Evolutionary conservation across 1,140 invertebrate genomes (phyloP), one percentile per base, ranked within the genome.

Genomic region (Cotesia glomerata): DNA sequence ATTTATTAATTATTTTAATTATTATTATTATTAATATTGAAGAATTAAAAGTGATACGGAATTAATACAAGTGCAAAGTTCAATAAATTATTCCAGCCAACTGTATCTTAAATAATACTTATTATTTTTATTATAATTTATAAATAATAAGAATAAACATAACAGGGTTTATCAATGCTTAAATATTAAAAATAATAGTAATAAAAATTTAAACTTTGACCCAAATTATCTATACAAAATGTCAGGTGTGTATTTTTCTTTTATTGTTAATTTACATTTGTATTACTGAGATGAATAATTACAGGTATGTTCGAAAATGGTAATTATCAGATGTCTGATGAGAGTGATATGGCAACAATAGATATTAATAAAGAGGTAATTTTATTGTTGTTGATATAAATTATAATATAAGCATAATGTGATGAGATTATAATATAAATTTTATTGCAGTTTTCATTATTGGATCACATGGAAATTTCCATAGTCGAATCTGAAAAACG

Each of bases 401-500:
- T 56, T 72, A 62, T 26, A 58, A 61, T 18, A 56, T 76, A 76
- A 74, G 18, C 18, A 26, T 26, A 26, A 26, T 26, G 1, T 26
- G 18, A 26, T 26, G 18, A 32, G 4, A 59, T 56, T 72, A 56
- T 26, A 58, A 61, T 18, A 54, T 76, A 76, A 74, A 77, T 76
- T 83, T 77, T 73, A 80, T 89, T 90, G 75, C 79, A 94, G 93
- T 91, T 92, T 78, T 91, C 89, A 63, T 84, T 95, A 59, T 80
- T 94, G 62, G 91, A 93, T 86, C 93, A 94, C 85, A 90, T 94
- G 85, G 93, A 95, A 84, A 95, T 95, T 76, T 90, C 90, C 72
- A 92, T 95, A 56, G 90, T 92, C 54, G 94, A 95, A 80, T 93
- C 94, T n/a, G 94, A 95, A 81, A 95, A 95, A 83, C 88, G 94